phyloP scores from a whole-genome alignment of 1,140 invertebrate species.

The Trichonephila clavipes region DNA sequence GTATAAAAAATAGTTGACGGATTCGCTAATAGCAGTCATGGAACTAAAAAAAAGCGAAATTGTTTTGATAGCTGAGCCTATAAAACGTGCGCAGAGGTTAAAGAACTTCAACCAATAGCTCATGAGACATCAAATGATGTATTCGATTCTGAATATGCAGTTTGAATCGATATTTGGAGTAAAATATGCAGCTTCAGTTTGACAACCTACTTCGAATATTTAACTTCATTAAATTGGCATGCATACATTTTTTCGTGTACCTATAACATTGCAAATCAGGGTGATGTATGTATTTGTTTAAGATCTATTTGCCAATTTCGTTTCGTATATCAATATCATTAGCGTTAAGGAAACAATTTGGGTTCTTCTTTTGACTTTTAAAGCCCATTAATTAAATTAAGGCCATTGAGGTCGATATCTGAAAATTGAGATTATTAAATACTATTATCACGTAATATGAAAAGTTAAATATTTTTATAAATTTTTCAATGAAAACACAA shows the following conservation, averaged over 20 bases:
- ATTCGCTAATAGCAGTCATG: neutral
- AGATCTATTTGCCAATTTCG: neutral
- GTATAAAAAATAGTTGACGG: slow-evolving; percentile 45
- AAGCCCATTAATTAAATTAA: too few species aligned
- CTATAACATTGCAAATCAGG: neutral
- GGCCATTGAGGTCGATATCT: too few species aligned
- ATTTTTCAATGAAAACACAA: too few species aligned
- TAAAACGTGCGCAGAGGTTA: slow-evolving; percentile 51
- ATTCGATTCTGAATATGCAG: neutral
- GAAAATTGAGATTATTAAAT: too few species aligned
- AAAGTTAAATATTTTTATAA: too few species aligned
- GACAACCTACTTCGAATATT: neutral
- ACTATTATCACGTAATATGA: too few species aligned
- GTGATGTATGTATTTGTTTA: neutral
- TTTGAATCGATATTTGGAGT: neutral
- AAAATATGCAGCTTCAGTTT: slow-evolving; percentile 18
- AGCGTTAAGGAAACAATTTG: too few species aligned
- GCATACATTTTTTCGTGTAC: neutral
- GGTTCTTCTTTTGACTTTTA: too few species aligned
- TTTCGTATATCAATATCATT: neutral
- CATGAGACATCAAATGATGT: neutral
- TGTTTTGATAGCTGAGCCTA: slow-evolving; percentile 59
- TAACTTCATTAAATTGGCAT: neutral
- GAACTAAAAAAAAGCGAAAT: neutral
- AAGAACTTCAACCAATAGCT: slow-evolving; percentile 63